These are phyloP conservation scores for Clostera curtula DNA, from an alignment of 2,888 invertebrate genomes.

Conservation along the genomic window DNA sequence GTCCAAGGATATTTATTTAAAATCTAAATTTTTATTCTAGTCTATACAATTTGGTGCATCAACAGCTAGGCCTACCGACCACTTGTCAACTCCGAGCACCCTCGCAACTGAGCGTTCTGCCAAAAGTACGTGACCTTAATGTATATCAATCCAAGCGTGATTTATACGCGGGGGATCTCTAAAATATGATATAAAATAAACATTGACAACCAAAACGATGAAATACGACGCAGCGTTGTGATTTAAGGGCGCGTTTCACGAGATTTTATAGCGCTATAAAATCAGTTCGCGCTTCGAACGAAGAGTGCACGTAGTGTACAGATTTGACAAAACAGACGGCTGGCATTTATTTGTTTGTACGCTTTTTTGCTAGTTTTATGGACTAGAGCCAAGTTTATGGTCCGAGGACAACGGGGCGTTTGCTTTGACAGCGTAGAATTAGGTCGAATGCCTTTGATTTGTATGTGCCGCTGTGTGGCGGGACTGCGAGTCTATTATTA, in stretches of 20 bases:
- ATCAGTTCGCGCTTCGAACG: constrained; percentile 56
- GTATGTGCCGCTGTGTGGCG: constrained; percentile 22
- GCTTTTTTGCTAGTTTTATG: constrained; percentile 69
- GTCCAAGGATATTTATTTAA: too few relatives aligned
- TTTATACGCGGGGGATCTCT: constrained; percentile 70
- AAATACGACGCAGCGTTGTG: constrained; percentile 70
- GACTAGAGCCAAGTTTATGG: constrained; percentile 69
- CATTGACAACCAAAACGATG: constrained; percentile 74
- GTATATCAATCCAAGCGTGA: constrained; percentile 70
- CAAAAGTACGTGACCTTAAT: constrained; percentile 72
- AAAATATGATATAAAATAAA: constrained; percentile 76
- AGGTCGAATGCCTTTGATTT: constrained; percentile 37
- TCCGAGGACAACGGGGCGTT: constrained; percentile 46
- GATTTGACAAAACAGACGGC: constrained; percentile 74
- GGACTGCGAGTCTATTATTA: too few relatives aligned
- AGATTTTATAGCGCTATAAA: constrained; percentile 73
- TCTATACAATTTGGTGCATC: constrained; percentile 1
- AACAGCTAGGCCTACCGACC: constrained; percentile 21
- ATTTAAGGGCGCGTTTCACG: constrained; percentile 72
- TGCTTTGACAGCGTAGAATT: constrained; percentile 55
- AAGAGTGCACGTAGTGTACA: constrained; percentile 61
- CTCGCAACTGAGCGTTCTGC: constrained; percentile 61
- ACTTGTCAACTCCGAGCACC: constrained; percentile 42
- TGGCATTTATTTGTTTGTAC: constrained; percentile 67
- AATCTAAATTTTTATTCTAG: too few relatives aligned